Conservation (phyloP, 2,113 vertebrate genomes). For the Tachysurus fulvidraco region DNA sequence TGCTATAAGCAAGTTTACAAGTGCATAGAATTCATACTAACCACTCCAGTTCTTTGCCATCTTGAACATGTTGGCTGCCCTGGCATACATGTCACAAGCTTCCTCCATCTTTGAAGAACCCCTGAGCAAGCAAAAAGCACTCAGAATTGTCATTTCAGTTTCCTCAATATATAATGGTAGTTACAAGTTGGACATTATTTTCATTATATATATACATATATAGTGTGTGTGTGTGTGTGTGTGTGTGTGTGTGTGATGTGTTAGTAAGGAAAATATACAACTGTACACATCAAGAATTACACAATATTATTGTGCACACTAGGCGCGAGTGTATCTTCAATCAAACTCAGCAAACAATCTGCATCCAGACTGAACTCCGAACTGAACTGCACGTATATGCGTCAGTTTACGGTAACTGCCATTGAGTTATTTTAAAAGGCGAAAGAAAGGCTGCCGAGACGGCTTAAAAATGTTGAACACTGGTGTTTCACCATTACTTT, state of each 20-base stretch:
- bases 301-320: background rate
- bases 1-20: no score
- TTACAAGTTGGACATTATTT: background rate
- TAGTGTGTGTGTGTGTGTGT: no score
- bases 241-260: no score
- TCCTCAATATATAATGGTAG: background rate
- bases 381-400: background rate
- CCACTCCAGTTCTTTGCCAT: conserved; percentile 97
- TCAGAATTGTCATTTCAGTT: background rate
- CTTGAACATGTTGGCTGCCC: conserved; percentile 93
- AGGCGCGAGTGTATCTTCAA: background rate
- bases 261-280: background rate
- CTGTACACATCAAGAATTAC: background rate
- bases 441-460: no score
- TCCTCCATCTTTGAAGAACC: conserved; percentile 89
- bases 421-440: no score
- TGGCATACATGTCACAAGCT: conserved; percentile 86
- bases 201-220: background rate
- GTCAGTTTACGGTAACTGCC: background rate
- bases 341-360: no score
- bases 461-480: background rate
- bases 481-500: background rate
- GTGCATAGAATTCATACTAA: background rate
- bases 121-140: conserved; percentile 62
- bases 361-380: background rate